A percentile compares a stretch with the other conserved stretches of the same genome.
These are phyloP conservation scores for Macrotis lagotis DNA, from an alignment of 2,113 vertebrate genomes.

Conservation along the genomic window DNA sequence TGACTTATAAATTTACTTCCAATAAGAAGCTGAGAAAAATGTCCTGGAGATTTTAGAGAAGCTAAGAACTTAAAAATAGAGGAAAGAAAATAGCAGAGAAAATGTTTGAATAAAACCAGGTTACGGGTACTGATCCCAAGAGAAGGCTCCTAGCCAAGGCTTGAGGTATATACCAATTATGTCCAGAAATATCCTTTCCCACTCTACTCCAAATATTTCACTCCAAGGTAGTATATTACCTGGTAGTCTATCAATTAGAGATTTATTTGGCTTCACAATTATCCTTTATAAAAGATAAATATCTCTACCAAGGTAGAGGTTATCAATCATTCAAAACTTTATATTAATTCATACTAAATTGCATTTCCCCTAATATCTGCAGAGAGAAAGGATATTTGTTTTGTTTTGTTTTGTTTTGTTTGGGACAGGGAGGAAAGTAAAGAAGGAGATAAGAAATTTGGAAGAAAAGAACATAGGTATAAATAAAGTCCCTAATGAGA, in stretches of 20 bases:
- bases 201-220: not conserved
- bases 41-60: not conserved
- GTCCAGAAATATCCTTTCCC: not conserved
- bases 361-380: not conserved
- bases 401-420: not conserved
- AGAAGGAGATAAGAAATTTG: not conserved
- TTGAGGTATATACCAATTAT: not conserved
- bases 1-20: not conserved
- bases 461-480: not conserved
- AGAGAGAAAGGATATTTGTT: not conserved
- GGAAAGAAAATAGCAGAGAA: not conserved
- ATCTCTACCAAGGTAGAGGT: not conserved
- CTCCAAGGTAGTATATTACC: not conserved
- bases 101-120: not conserved
- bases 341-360: not conserved
- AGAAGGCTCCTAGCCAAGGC: not conserved
- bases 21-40: not conserved
- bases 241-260: conserved; percentile 4
- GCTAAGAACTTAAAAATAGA: not conserved
- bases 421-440: not conserved
- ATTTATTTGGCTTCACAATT: conserved; percentile 28
- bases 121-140: not conserved
- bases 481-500: not conserved
- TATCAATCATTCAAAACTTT: not conserved
- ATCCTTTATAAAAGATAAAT: conserved; percentile 7